A percentile compares a stretch with the other conserved stretches of the same genome.
Conservation (phyloP, 2,113 vertebrate genomes). For the Platichthys stellatus region DNA sequence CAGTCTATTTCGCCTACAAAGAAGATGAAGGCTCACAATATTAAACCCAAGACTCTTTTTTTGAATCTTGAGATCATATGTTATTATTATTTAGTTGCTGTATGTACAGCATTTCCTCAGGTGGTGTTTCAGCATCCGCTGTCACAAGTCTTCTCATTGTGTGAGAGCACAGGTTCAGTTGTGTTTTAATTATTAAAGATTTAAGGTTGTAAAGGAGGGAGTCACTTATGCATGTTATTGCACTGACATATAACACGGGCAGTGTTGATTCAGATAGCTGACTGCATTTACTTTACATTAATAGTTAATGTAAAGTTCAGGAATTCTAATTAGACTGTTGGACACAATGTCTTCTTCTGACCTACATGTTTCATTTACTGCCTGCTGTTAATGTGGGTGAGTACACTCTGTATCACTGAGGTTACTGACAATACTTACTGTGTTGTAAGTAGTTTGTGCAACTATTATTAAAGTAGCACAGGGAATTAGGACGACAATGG, state of each 20-base stretch:
- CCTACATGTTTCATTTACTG: slow-evolving; percentile 4
- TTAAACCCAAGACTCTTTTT: slow-evolving; percentile 59
- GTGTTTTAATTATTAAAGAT: slow-evolving; percentile 60
- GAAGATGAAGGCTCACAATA: slow-evolving; percentile 93
- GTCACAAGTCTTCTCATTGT: slow-evolving; percentile 15
- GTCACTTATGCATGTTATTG: slow-evolving; percentile 42
- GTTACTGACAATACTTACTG: neutral
- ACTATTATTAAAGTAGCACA: neutral
- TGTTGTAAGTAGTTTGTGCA: slow-evolving; percentile 8
- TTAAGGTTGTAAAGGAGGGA: slow-evolving; percentile 35
- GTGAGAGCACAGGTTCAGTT: slow-evolving; percentile 15
- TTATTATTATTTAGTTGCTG: slow-evolving; percentile 1
- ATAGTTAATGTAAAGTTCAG: slow-evolving; percentile 34
- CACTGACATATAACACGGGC: slow-evolving; percentile 27
- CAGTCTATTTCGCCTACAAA: slow-evolving; percentile 96
- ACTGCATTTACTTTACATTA: slow-evolving; percentile 19
- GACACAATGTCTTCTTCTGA: neutral
- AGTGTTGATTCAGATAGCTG: slow-evolving; percentile 32
- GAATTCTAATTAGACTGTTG: slow-evolving; percentile 30
- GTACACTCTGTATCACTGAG: too few species aligned
- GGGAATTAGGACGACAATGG: neutral
- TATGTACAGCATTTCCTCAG: slow-evolving; percentile 9
- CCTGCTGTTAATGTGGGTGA: neutral
- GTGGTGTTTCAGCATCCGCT: slow-evolving; percentile 1
- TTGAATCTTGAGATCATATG: neutral